Evolutionary conservation across 2,888 invertebrate species (phyloP).

Genomic region (Sycophila texana): DNA sequence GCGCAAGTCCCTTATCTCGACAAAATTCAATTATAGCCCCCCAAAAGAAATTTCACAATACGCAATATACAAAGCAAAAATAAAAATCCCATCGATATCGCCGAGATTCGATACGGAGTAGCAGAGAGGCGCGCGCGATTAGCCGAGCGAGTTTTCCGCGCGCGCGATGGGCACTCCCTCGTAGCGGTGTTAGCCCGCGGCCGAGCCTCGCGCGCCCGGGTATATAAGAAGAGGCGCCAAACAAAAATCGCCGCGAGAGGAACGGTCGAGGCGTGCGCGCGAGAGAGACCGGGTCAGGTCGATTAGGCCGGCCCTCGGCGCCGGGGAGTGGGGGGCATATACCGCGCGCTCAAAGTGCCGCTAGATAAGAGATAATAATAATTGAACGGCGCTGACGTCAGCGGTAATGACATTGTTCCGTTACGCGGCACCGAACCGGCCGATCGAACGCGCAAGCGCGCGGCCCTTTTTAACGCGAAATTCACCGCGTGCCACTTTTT

Average conservation of each 20-base stretch:
- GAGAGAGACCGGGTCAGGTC: conserved; percentile 48
- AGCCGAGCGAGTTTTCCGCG: no score
- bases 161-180: neutral
- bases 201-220: no score
- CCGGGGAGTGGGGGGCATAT: neutral
- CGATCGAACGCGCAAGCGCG: neutral
- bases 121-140: no score
- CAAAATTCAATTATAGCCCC: no score
- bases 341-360: conserved; percentile 47
- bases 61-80: neutral
- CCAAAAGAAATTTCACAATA: neutral
- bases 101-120: no score
- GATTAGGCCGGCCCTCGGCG: conserved; percentile 44
- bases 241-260: neutral
- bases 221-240: neutral
- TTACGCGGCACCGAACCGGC: conserved; percentile 44
- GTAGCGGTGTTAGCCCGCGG: neutral
- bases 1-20: no score
- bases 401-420: conserved; percentile 56
- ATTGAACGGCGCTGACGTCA: conserved; percentile 53
- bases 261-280: neutral
- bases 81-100: neutral
- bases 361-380: conserved; percentile 58
- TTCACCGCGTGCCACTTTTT: conserved; percentile 5
- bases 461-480: conserved; percentile 34